Base-by-base conservation (phyloP, 2,113 vertebrate species). In the Leucopternis melanops region DNA sequence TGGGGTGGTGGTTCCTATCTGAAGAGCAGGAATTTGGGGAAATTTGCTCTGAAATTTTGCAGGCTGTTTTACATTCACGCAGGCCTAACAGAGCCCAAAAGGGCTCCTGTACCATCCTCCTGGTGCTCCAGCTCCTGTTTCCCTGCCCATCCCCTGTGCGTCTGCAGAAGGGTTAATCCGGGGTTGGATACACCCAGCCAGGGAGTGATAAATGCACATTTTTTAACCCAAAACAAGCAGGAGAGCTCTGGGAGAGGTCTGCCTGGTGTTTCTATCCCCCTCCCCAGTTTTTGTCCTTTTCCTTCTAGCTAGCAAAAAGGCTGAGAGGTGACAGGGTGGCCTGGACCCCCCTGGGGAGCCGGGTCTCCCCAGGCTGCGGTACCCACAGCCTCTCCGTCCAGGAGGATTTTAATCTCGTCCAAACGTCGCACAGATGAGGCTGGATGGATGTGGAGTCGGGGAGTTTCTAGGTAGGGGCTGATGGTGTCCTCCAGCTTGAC, bases 361-460 rank as follows among this genome's bases (percentile, higher is more conserved):
- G 27, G 5, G 6, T n/a, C 52, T 38, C 40, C 38, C 55, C 27
- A 8, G 17, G 7, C 38, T 50, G 2, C 3, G 3, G 4, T 6
- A 40, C 23, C 44, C 31, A 0, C 36, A 10, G 25, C 54, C 9
- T 38, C 65, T 42, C 65, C 70, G 18, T 19, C 62, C 54, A 4
- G 36, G 14, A 36, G 31, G 8, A 5, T 16, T 38, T 71, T 10
- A 34, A 10, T 17, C 32, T 34, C n/a, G 25, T n/a, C 62, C 74
- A 9, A 34, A 10, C 2, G 0, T 19, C 2, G 3, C 38, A 0
- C 1, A 1, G 13, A 8, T 13, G 59, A 15, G 31, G 57, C 26
- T 13, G 73, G 47, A 5, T 5, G 58, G 20, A 5, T 23, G 13
- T 2, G 6, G 47, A 23, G 19, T 11, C 1, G 3, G 13, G 55